Base-by-base conservation (phyloP, 2,113 vertebrate species). In the Arenaria interpres region DNA sequence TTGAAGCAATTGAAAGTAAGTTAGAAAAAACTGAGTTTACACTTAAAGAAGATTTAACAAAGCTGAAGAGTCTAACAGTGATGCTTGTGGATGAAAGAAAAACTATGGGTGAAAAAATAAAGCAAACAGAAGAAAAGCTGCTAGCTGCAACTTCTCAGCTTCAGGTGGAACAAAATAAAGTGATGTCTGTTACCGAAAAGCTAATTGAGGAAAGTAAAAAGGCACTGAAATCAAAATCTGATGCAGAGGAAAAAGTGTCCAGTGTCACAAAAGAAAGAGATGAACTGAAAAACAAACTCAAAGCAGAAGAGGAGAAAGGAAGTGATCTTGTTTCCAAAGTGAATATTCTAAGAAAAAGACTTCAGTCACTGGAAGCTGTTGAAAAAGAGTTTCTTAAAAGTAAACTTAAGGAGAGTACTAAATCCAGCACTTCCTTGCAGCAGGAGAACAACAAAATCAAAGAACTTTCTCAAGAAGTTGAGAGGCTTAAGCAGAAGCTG, bases 401-500 rank as follows among this genome's bases (percentile, higher is more conserved):
- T 97, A 99, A 99, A 98, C 94, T 98, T 43, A 99, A 99, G 96
- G 99, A 99, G 41, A 95, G 97, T 74, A 96, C 96, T 84, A 99
- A 98, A 95, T 96, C 97, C 14, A 98, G 98, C 57, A 93, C 96
- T 45, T 96, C 98, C 69, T 98, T 99, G 91, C 99, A 99, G 82
- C 99, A 99, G 75, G 99, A 99, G 94, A 99, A 99, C 97, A 99
- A 99, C 97, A 99, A 99, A 97, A 98, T 99, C 53, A 99, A 99
- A 98, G 99, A 99, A 82, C 98, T 99, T 96, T 99, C 99, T 30
- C 99, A 99, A 94, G 99, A 99, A 96, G 99, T 99, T 14, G 99
- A 99, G 91, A 98, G 98, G 50, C 98, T 99, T 74, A 98, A 98
- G 73, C 97, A 98, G 79, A 99, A 99, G 94, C 96, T 99, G 68